phyloP scores from a whole-genome alignment of 2,888 invertebrate species.

The Drosophila dives region DNA sequence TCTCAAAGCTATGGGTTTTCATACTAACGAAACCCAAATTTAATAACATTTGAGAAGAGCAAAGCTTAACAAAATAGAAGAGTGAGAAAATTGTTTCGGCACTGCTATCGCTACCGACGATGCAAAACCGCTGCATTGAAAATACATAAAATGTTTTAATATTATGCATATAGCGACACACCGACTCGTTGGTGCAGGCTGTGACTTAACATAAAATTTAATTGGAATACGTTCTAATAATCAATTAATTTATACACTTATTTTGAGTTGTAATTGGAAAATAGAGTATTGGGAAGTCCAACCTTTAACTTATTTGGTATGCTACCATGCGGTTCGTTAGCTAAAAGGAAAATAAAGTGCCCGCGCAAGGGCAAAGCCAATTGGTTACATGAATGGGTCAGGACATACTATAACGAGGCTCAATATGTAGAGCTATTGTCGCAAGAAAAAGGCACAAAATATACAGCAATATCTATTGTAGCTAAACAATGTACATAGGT shows the following conservation, averaged over 20 bases:
- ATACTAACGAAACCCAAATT: neutral
- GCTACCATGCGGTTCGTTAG: conserved; percentile 15
- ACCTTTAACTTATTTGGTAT: neutral
- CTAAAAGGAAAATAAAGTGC: neutral
- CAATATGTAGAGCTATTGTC: neutral
- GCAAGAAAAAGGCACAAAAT: neutral
- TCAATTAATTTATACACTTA: neutral
- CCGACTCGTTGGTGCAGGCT: neutral
- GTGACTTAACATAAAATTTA: neutral
- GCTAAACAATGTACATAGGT: conserved; percentile 20
- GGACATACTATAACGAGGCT: conserved; percentile 3
- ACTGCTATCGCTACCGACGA: neutral
- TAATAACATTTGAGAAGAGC: neutral
- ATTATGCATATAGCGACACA: neutral
- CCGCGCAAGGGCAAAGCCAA: conserved; percentile 15
- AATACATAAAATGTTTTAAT: neutral
- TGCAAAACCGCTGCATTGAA: conserved; percentile 17
- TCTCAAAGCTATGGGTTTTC: neutral
- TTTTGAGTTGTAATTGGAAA: neutral
- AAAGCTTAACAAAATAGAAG: neutral
- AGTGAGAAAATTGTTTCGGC: conserved; percentile 36
- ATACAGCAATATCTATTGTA: conserved; percentile 19
- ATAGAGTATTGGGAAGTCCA: neutral
- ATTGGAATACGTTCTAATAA: neutral
- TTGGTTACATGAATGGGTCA: conserved; percentile 41